Conservation (phyloP, 2,113 vertebrate genomes). For the Lepidothrix coronata region DNA sequence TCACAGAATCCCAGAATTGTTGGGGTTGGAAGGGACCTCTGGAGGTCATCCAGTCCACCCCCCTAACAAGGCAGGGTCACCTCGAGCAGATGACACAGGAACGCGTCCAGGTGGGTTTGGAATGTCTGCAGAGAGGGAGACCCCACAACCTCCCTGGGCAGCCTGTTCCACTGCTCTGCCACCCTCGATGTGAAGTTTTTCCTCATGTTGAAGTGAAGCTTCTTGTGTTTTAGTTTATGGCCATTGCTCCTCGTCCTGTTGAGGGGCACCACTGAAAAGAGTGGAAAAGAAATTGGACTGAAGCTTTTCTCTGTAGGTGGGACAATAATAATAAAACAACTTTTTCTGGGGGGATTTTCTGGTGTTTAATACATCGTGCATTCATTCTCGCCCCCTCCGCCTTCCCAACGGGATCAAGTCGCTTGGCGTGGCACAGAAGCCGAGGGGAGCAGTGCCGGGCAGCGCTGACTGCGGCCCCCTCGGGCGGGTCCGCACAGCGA, state of each 20-base stretch:
- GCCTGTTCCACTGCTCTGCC: not conserved
- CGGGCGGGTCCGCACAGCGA: not conserved
- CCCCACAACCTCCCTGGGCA: not conserved
- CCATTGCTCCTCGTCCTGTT: not conserved
- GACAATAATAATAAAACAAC: not conserved
- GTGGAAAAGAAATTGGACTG: not conserved
- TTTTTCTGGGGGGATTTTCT: not conserved
- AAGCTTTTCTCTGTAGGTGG: not conserved
- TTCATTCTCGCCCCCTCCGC: not conserved
- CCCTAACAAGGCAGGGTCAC: not conserved
- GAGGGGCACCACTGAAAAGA: not conserved
- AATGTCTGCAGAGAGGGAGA: not conserved
- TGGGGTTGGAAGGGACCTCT: not conserved
- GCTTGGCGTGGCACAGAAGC: not conserved
- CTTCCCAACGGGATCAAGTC: not conserved
- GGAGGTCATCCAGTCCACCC: not conserved
- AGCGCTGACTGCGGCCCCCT: no score
- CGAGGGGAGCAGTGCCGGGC: not conserved
- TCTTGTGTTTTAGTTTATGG: not conserved
- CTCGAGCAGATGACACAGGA: not conserved
- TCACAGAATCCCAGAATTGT: not conserved
- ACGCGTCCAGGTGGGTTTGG: not conserved
- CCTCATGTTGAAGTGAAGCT: not conserved
- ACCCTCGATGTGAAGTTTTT: not conserved
- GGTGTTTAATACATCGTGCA: not conserved